Percentiles rank a stretch among this genome's conserved stretches.
phyloP scores from a whole-genome alignment of 2,113 vertebrate genomes.

The Heteronetta atricapilla region DNA sequence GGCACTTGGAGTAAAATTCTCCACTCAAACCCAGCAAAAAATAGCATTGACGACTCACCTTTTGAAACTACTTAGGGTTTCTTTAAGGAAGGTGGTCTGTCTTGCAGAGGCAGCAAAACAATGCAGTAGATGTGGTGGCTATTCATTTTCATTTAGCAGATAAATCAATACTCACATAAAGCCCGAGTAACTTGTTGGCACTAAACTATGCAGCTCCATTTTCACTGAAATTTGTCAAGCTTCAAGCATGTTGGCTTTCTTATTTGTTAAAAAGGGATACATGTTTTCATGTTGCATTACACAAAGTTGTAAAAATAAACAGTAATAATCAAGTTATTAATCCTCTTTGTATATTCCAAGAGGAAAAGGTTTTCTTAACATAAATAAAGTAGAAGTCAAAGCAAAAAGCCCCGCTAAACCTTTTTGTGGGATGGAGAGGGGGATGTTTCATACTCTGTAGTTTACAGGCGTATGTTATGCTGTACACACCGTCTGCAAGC shows the following conservation, averaged over 20 bases:
- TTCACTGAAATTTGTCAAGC: conserved; percentile 65
- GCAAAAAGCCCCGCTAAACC: not conserved
- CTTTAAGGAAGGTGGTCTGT: conserved; percentile 49
- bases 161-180: conserved; percentile 76
- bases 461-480: not conserved
- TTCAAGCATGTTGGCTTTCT: conserved; percentile 16
- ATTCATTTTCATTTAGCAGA: conserved; percentile 68
- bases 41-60: not conserved
- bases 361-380: not conserved
- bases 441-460: not conserved
- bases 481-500: conserved; percentile 51
- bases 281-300: conserved; percentile 6
- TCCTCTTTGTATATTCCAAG: not conserved
- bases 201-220: conserved; percentile 53
- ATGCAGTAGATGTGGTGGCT: conserved; percentile 46
- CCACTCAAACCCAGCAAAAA: not conserved
- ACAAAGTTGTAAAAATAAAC: conserved; percentile 37
- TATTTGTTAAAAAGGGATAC: not conserved
- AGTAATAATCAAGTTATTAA: conserved; percentile 32
- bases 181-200: conserved; percentile 77
- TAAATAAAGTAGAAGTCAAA: conserved; percentile 19
- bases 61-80: conserved; percentile 41
- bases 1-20: not conserved
- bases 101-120: conserved; percentile 69
- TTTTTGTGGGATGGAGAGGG: not conserved